Evolutionary conservation across 2,113 vertebrate species (phyloP).

Genomic region (Catharus fuscescens): DNA sequence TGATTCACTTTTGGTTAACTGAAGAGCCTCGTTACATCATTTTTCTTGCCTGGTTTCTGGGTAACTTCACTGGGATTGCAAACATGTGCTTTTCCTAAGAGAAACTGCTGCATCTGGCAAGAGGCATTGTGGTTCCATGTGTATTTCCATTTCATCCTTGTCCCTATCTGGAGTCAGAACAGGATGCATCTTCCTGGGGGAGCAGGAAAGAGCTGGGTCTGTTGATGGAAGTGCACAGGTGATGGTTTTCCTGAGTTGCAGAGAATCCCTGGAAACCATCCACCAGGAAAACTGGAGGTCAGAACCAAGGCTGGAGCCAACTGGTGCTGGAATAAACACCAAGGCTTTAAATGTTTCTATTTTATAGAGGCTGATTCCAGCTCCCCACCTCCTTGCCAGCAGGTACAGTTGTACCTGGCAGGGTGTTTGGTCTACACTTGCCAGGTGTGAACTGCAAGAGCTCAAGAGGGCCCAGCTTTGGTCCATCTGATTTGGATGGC

Average conservation of each 20-base stretch:
- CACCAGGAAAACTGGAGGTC: not conserved
- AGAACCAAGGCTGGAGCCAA: not conserved
- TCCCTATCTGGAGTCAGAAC: not conserved
- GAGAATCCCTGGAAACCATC: not conserved
- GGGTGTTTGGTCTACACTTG: rapidly evolving
- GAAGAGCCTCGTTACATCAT: not conserved
- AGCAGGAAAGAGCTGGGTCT: not conserved
- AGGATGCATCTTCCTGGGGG: rapidly evolving
- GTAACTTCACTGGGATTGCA: not conserved
- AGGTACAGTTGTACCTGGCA: not conserved
- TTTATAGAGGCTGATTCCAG: not conserved
- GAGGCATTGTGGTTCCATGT: not conserved
- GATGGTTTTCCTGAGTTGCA: not conserved
- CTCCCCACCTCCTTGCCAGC: not conserved
- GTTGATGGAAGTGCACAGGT: not conserved
- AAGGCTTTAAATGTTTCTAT: not conserved
- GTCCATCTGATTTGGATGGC: not conserved
- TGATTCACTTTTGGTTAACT: conserved; percentile 42
- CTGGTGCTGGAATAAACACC: not conserved
- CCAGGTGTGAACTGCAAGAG: not conserved
- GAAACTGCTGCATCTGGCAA: not conserved
- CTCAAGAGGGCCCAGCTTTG: not conserved
- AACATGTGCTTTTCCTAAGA: not conserved
- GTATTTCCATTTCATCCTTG: not conserved
- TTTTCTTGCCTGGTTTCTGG: not conserved